Evolutionary conservation across 2,797 vertebrate genomes (phyloP).

Genomic region (Todus mexicanus): DNA sequence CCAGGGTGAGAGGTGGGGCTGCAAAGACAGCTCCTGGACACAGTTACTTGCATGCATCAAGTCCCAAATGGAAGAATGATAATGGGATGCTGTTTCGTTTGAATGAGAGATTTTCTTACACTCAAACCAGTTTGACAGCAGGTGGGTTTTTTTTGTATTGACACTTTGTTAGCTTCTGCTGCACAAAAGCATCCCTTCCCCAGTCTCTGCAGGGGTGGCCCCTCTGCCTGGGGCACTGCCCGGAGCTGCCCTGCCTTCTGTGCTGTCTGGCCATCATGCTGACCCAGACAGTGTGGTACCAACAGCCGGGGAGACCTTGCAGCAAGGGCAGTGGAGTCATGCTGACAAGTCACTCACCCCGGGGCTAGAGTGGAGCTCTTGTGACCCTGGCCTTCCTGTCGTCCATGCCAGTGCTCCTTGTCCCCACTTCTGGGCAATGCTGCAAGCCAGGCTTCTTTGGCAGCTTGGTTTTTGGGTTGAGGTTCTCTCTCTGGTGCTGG

Average conservation of each 20-base stretch:
- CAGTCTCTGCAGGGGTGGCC: accelerated
- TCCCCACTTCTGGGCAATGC: not conserved
- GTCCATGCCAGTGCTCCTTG: not conserved
- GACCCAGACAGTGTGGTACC: not conserved
- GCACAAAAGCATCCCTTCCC: not conserved
- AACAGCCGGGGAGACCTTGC: accelerated
- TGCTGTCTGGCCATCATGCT: not conserved
- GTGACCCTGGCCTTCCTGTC: not conserved
- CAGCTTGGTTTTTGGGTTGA: not conserved
- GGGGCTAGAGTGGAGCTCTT: not conserved
- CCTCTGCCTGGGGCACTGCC: not conserved
- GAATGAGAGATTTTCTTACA: not conserved
- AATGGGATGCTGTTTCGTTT: not conserved
- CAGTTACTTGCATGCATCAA: not conserved
- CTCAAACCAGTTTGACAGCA: not conserved
- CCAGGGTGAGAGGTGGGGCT: not conserved
- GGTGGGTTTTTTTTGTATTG: not conserved
- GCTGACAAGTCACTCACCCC: not conserved
- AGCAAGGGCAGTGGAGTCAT: accelerated
- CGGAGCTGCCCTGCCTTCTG: not conserved
- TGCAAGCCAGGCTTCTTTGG: not conserved
- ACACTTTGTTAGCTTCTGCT: not conserved
- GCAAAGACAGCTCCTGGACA: not conserved
- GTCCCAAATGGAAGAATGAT: not conserved
- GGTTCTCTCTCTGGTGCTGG: not conserved